Conservation (phyloP, 2,113 vertebrate species). For the Colaptes auratus region DNA sequence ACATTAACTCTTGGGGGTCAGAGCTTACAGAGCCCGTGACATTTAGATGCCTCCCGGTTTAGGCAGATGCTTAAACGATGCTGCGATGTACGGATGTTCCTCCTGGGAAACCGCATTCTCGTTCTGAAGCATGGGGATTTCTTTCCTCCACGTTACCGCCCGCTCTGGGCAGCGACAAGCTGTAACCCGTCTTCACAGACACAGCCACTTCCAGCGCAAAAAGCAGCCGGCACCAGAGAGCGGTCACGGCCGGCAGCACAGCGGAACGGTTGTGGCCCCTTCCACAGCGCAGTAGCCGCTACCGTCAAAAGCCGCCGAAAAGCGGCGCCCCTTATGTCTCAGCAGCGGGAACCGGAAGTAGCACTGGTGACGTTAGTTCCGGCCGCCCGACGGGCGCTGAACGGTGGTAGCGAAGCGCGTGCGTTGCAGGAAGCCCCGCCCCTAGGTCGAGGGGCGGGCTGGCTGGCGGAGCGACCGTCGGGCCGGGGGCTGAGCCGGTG, state of each 20-base stretch:
- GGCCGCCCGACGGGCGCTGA: too few relatives aligned
- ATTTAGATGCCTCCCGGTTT: too few relatives aligned
- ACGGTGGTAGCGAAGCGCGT: background rate
- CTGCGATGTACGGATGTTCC: background rate
- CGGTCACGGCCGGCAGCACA: too few relatives aligned
- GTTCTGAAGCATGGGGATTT: background rate
- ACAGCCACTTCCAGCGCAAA: background rate
- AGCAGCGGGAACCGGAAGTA: background rate
- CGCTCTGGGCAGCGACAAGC: too few relatives aligned
- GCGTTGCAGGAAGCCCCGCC: background rate
- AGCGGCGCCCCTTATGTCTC: too few relatives aligned
- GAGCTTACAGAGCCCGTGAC: background rate
- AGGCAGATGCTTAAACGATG: background rate
- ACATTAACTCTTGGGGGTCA: accelerated
- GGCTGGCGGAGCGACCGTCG: background rate
- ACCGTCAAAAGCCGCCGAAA: accelerated
- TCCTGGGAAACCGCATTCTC: background rate
- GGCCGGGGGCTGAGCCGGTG: background rate
- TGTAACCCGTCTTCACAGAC: background rate
- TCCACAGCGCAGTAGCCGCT: background rate
- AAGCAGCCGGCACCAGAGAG: background rate
- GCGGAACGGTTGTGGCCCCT: background rate
- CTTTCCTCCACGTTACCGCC: background rate
- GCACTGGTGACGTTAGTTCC: accelerated
- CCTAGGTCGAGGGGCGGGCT: background rate